These are phyloP conservation scores for Notothenia rossii DNA, from an alignment of 2,113 vertebrate species.

Conservation along the genomic window DNA sequence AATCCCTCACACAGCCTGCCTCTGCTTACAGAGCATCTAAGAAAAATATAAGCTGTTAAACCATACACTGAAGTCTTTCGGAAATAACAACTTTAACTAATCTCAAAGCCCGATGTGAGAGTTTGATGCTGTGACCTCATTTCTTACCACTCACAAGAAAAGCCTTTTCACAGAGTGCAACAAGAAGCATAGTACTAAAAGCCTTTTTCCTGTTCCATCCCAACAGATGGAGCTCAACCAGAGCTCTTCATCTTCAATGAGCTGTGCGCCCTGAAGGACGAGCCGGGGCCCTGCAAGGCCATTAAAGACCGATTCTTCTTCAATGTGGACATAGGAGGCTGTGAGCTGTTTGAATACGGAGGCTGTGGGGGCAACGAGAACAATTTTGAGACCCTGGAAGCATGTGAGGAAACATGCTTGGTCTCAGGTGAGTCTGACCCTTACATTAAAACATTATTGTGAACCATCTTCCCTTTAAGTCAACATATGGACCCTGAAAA, in stretches of 20 bases:
- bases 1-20: slow-evolving; percentile 11
- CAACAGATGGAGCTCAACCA: slow-evolving; percentile 49
- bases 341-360: slow-evolving; percentile 89
- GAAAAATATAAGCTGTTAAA: slow-evolving; percentile 43
- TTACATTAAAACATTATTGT: too few relatives aligned
- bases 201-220: slow-evolving; percentile 29
- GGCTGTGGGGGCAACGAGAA: slow-evolving; percentile 94
- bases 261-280: slow-evolving; percentile 87
- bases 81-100: slow-evolving; percentile 51
- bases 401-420: slow-evolving; percentile 86
- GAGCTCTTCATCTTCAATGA: slow-evolving; percentile 81
- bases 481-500: too few relatives aligned
- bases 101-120: slow-evolving; percentile 51
- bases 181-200: slow-evolving; percentile 40
- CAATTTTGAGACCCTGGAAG: slow-evolving; percentile 87
- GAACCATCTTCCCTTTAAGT: background rate
- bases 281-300: slow-evolving; percentile 90
- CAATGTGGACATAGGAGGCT: slow-evolving; percentile 81
- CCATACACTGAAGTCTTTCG: slow-evolving; percentile 20
- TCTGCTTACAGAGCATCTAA: slow-evolving; percentile 16
- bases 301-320: slow-evolving; percentile 86
- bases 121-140: slow-evolving; percentile 58
- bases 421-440: slow-evolving; percentile 76
- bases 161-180: slow-evolving; percentile 29
- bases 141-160: slow-evolving; percentile 1